Percentiles rank a stretch among this genome's conserved stretches.
These are phyloP conservation scores for Gavialis gangeticus DNA, from an alignment of 2,113 vertebrate genomes.

Conservation along the genomic window DNA sequence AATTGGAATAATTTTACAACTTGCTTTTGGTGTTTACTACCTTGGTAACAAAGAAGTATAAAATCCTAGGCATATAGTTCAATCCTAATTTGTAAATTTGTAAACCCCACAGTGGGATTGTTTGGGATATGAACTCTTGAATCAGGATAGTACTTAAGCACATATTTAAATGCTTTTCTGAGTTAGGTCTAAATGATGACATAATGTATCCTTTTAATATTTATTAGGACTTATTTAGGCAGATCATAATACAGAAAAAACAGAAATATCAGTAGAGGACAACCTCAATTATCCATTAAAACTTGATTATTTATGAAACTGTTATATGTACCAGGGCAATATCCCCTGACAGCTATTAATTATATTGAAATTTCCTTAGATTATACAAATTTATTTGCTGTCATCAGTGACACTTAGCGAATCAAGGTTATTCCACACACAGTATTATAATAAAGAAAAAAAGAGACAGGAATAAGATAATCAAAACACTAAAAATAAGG, in stretches of 20 bases:
- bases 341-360: background rate
- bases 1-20: constrained; percentile 24
- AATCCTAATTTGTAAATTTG: too few relatives aligned
- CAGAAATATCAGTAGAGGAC: background rate
- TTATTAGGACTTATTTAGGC: background rate
- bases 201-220: background rate
- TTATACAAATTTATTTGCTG: background rate
- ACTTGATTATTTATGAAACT: background rate
- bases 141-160: background rate
- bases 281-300: background rate
- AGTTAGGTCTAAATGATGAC: background rate
- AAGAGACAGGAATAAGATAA: background rate
- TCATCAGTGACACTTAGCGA: background rate
- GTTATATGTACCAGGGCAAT: background rate
- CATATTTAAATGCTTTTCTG: background rate
- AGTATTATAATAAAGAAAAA: background rate
- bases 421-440: background rate
- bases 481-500: background rate
- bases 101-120: background rate
- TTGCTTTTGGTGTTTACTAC: constrained; percentile 12
- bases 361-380: background rate
- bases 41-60: too few relatives aligned
- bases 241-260: background rate
- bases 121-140: background rate
- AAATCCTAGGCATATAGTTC: too few relatives aligned